Conservation (phyloP, 2,888 invertebrate species). For the Brachypalpus laphriformis region DNA sequence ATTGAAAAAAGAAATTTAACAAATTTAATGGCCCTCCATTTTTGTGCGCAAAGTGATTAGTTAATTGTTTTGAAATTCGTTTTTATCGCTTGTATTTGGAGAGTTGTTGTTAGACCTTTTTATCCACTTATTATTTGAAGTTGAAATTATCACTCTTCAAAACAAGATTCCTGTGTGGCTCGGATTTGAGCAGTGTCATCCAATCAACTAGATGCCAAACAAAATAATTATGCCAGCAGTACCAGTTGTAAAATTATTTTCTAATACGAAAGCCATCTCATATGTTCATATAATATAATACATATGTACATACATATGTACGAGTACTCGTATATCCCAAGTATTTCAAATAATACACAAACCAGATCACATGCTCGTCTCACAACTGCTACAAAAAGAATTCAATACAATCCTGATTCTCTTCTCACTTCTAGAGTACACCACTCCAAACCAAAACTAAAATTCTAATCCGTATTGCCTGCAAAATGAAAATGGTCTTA, state of each 20-base stretch:
- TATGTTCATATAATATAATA: too few species aligned
- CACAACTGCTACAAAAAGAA: neutral
- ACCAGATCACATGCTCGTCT: neutral
- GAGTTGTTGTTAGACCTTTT: too few species aligned
- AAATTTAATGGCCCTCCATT: constrained; percentile 3
- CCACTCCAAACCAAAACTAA: neutral
- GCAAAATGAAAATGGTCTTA: constrained; percentile 19
- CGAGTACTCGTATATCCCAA: too few species aligned
- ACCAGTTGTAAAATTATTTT: neutral
- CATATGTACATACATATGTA: too few species aligned
- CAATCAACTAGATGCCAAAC: too few species aligned
- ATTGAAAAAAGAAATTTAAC: constrained; percentile 12
- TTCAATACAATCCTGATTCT: neutral
- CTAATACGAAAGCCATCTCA: neutral
- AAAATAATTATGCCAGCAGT: too few species aligned
- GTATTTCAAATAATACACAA: neutral
- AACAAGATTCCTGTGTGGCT: too few species aligned
- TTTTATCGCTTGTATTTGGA: too few species aligned
- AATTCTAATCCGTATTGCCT: constrained; percentile 36
- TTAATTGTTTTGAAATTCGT: too few species aligned
- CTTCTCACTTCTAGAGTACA: constrained; percentile 2
- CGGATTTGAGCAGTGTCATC: too few species aligned
- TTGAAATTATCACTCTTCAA: too few species aligned
- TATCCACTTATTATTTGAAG: too few species aligned
- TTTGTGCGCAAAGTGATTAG: neutral